Evolutionary conservation across 2,888 invertebrate genomes (phyloP), one percentile per base, ranked within the genome.

Genomic region (Harmothoe impar): DNA sequence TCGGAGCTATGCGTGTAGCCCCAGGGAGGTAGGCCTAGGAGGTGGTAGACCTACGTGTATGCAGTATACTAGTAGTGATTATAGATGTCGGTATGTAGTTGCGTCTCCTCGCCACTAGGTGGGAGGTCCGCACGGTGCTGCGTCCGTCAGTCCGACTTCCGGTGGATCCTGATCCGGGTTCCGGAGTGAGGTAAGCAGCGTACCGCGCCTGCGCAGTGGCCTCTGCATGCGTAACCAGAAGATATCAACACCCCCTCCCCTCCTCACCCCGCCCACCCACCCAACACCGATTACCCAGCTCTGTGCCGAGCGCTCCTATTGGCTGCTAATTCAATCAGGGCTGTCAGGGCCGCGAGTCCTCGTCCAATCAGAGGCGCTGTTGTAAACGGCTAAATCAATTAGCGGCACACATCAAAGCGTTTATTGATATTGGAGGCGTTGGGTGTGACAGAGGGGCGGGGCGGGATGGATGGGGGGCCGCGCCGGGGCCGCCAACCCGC

Each of bases 341-440:
- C 86, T 86, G 86, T 86, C 86, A 86, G 86, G 17, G 31, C 31
- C 7, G 52, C 29, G 31, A 52, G 86, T 56, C 54, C 15, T n/a
- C 54, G 31, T 12, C 89, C 89, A 89, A 89, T 89, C 33, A 56
- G 68, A 35, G 68, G 68, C 72, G 43, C 72, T 72, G 72, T 89
- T 89, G 12, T 89, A 89, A 89, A 89, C 89, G 89, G 89, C 35
- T 89, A 89, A 89, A 89, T 89, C 72, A 89, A 89, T 89, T 89
- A 89, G 89, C 89, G 33, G 68, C 31, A 23, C 68, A 68, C 68
- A 68, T 89, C 89, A 89, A 62, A 68, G 89, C 25, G 72, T 35
- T 89, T 89, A 89, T 89, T 68, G 89, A 68, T 89, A 89, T 89
- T 89, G 62, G 62, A 89, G 68, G 29, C 62, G 29, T 33, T 33